Percentiles rank a stretch among this genome's conserved stretches.
Conservation (phyloP, 2,797 vertebrate genomes). For the Poecilia gillii region DNA sequence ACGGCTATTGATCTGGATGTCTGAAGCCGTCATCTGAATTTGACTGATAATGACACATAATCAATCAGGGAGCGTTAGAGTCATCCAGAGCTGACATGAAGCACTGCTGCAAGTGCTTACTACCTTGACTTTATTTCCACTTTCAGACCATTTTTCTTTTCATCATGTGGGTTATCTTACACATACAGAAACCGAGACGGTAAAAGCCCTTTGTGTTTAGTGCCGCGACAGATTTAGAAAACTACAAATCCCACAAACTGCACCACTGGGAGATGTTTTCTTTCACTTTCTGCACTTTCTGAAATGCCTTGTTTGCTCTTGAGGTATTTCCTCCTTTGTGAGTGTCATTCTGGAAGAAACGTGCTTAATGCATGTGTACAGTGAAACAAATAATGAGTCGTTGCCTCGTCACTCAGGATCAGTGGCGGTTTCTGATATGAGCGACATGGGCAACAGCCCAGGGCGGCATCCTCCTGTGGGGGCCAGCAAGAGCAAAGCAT, state of each 20-base stretch:
- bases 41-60: conserved; percentile 67
- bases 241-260: background rate
- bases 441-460: too few species aligned
- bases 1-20: conserved; percentile 65
- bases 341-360: background rate
- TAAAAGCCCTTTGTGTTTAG: background rate
- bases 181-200: background rate
- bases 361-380: background rate
- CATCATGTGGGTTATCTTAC: background rate
- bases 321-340: background rate
- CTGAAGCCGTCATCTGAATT: conserved; percentile 48
- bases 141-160: conserved; percentile 24
- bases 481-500: background rate
- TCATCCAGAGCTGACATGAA: conserved; percentile 38
- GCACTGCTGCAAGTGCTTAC: conserved; percentile 18
- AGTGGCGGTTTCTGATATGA: too few species aligned
- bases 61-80: conserved; percentile 58
- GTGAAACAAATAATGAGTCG: background rate
- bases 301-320: background rate
- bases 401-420: background rate
- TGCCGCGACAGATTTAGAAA: background rate
- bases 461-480: too few species aligned
- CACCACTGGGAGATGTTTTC: background rate
- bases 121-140: conserved; percentile 20
- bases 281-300: background rate